Evolutionary conservation across 1,140 invertebrate genomes (phyloP).

Genomic region (Lepidurus packardi): DNA sequence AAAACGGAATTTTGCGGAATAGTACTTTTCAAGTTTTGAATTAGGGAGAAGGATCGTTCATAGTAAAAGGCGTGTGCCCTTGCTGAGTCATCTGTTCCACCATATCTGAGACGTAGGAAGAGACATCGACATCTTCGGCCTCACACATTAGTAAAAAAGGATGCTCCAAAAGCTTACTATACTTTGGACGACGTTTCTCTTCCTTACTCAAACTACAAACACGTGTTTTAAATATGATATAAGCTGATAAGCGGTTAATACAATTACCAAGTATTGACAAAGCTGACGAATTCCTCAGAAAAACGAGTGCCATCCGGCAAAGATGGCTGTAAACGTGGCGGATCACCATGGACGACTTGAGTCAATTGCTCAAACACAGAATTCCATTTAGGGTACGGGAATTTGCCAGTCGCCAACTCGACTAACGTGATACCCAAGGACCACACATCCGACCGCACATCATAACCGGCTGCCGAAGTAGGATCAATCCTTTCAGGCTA

Average conservation of each 20-base stretch:
- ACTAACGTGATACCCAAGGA: conserved; percentile 95
- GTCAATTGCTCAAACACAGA: conserved; percentile 93
- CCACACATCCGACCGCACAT: conserved; percentile 98
- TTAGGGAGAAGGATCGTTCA: conserved; percentile 28
- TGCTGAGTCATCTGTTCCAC: conserved; percentile 31
- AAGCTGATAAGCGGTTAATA: background rate
- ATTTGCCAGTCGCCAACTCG: conserved; percentile 79
- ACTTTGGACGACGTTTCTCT: conserved; percentile 87
- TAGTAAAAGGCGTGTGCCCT: conserved; percentile 28
- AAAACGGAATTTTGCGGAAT: background rate
- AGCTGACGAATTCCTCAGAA: conserved; percentile 37
- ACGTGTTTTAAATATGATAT: conserved; percentile 32
- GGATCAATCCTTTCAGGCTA: conserved; percentile 95
- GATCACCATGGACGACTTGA: conserved; percentile 82
- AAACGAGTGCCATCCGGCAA: conserved; percentile 39
- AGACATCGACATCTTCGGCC: conserved; percentile 63
- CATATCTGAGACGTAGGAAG: conserved; percentile 60
- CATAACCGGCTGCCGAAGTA: conserved; percentile 84
- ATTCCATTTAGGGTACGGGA: conserved; percentile 88
- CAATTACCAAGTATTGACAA: conserved; percentile 38
- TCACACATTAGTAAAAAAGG: conserved; percentile 80
- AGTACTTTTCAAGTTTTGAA: background rate
- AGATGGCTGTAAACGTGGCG: conserved; percentile 69
- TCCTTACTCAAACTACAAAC: conserved; percentile 83
- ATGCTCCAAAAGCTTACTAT: conserved; percentile 82